Base-by-base conservation (phyloP, 2,113 vertebrate species). In the Gnathonemus longibarbis region DNA sequence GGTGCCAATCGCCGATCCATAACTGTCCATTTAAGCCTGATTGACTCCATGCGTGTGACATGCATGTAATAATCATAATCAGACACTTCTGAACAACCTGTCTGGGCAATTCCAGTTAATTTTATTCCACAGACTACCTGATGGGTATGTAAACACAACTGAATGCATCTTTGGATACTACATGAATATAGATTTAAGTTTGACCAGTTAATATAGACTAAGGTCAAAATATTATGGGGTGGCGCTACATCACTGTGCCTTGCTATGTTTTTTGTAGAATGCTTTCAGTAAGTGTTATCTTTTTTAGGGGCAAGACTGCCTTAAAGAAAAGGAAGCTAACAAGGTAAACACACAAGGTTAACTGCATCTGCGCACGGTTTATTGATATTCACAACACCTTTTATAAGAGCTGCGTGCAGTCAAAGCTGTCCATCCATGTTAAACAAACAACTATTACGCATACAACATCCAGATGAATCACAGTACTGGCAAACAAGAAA, bases 291-390 rank as follows among this genome's bases (percentile, higher is more conserved):
- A 92, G 87, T 89, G 52, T 86, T 91, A 87, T 89, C 85, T 90
- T 52, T 92, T 92, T 58, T 94, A 99, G 98, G 98, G 98, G 96
- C 96, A 99, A 99, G 96, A 98, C 98, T 17, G 98, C 98, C 77
- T 94, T 99, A 94, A 99, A 99, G 97, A 99, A 98, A 95, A 97
- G 97, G 94, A 99, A 98, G 92, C 95, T 99, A 92, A 98, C 98
- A 62, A 98, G 98, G 98, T 99, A 98, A 93, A 96, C 93, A 3
- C 49, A 90, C 89, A n/a, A 31, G 46, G 49, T 6, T 88, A 66
- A 66, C 9, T 46, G 56, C 53, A 21, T 88, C 24, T 62, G 87
- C 5, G 10, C 39, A 19, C 1, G 10, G 17, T 87, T 50, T 13
- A 48, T 15, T 86, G 48, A 49, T 15, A 86, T 86, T 31, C 45